Percentiles rank a stretch among this genome's conserved stretches.
Conservation (phyloP, 1,140 invertebrate genomes). For the Eumeta japonica region DNA sequence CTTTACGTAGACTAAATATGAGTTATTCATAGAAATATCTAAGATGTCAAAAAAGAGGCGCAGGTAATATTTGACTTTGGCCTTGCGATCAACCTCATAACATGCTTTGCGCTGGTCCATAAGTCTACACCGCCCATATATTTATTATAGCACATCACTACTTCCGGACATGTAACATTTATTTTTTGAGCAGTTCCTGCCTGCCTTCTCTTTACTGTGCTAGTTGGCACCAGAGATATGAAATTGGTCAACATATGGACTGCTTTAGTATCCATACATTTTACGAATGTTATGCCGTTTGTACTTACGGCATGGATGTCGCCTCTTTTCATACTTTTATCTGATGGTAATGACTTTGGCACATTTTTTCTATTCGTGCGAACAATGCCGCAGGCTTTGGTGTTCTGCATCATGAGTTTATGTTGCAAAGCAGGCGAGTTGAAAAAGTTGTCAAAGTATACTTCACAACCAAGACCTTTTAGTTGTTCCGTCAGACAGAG, state of each 20-base stretch:
- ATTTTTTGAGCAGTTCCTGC: no score
- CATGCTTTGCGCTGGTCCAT: constrained; percentile 16
- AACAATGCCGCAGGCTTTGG: constrained; percentile 13
- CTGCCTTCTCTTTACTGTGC: constrained; percentile 21
- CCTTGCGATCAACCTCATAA: constrained; percentile 19
- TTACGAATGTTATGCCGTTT: constrained; percentile 12
- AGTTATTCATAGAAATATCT: constrained; percentile 19
- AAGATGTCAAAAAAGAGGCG: no score
- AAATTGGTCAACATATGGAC: constrained; percentile 26
- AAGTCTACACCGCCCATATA: constrained; percentile 20
- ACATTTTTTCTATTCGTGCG: constrained; percentile 18
- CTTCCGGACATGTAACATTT: constrained; percentile 19
- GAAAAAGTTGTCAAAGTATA: constrained; percentile 34
- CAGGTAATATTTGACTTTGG: no score
- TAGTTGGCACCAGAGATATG: constrained; percentile 16
- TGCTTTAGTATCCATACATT: constrained; percentile 25
- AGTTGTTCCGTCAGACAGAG: constrained; percentile 21
- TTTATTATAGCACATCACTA: constrained; percentile 18
- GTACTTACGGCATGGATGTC: no score
- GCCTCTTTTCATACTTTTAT: constrained; percentile 28
- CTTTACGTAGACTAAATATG: constrained; percentile 17
- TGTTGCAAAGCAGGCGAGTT: constrained; percentile 23
- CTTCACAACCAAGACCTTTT: constrained; percentile 20
- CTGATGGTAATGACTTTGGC: no score
- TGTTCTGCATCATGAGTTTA: no score